Evolutionary conservation across 2,797 vertebrate genomes (phyloP), one percentile per base, ranked within the genome.

Genomic region (Melanotaenia pygmaea): DNA sequence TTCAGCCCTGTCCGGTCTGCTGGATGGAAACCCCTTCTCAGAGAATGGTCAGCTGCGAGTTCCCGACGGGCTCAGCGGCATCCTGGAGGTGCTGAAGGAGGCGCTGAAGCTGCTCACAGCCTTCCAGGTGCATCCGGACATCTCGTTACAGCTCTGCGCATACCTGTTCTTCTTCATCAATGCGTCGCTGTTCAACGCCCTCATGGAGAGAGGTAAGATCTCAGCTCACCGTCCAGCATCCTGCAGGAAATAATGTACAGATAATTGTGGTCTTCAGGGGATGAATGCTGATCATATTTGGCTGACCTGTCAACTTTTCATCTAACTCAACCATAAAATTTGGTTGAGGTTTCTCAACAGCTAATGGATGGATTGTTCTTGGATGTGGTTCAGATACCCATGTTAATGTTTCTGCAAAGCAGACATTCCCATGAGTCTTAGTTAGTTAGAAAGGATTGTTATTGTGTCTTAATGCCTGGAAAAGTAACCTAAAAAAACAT

Each of bases 151-250:
- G 68, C 94, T 96, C 54, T 91, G 94, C 6, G 90, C 93, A 50
- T 96, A 95, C 87, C 90, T 96, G 64, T 94, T 96, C 90, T 96
- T 95, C 92, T 96, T 95, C 90, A 94, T 93, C 86, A 95, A 95
- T 5, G 94, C 95, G 0, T 95, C 95, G 1, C 88, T 95, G 66
- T 96, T 96, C 92, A 96, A 96, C 76, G 72, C 91, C 1, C 94
- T 96, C 62, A 96, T 96, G 95, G 95, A 95, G 79, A 86, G 93
- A 94, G 95, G 95, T 95, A 43, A 80, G 76, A 13, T 56, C 26
- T 1, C 9, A 10, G 40, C 5, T 53, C 24, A 26, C 6, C 30
- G 3, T 45, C 10, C 13, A 6, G 8, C 2, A 50, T 24, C 35
- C 22, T 13, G 11, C 47, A 11, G 8, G 6, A 47, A 6, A 32